These are phyloP conservation scores for Xiphophorus couchianus DNA, from an alignment of 2,113 vertebrate species.

Conservation along the genomic window DNA sequence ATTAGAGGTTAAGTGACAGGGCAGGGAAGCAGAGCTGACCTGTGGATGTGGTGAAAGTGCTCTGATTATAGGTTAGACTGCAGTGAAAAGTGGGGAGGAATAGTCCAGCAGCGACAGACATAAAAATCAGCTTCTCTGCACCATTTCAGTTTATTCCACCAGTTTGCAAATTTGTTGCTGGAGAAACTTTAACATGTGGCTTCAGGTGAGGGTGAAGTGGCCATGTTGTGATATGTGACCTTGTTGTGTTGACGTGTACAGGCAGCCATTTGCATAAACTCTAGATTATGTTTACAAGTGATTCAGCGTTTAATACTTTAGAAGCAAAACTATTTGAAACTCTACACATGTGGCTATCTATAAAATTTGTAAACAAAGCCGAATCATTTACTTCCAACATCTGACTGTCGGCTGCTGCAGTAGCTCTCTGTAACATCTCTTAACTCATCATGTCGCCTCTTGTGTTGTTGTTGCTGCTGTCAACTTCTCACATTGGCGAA, in stretches of 20 bases:
- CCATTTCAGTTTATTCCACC: neutral
- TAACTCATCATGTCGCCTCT: too few relatives aligned
- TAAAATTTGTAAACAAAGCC: neutral
- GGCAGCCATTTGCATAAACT: slow-evolving; percentile 2
- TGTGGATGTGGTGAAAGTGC: slow-evolving; percentile 17
- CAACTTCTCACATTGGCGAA: too few relatives aligned
- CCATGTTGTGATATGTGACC: slow-evolving; percentile 1
- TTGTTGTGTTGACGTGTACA: neutral
- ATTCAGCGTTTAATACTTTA: neutral
- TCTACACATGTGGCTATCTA: neutral
- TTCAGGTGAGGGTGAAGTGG: slow-evolving; percentile 18
- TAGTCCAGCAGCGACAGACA: slow-evolving; percentile 23
- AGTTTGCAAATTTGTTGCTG: slow-evolving; percentile 42
- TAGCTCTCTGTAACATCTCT: neutral
- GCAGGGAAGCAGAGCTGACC: slow-evolving; percentile 24
- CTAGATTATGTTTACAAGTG: slow-evolving; percentile 4
- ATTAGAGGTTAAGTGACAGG: slow-evolving; percentile 63
- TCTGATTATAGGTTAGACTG: neutral
- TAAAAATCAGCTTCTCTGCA: slow-evolving; percentile 51
- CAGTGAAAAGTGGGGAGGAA: neutral
- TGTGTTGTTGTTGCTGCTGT: too few relatives aligned
- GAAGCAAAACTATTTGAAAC: neutral
- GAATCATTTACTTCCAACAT: slow-evolving; percentile 3
- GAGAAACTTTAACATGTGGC: slow-evolving; percentile 53
- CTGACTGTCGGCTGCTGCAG: neutral